These are phyloP conservation scores for Chironomus tentans DNA, from an alignment of 2,888 invertebrate genomes.

Conservation along the genomic window DNA sequence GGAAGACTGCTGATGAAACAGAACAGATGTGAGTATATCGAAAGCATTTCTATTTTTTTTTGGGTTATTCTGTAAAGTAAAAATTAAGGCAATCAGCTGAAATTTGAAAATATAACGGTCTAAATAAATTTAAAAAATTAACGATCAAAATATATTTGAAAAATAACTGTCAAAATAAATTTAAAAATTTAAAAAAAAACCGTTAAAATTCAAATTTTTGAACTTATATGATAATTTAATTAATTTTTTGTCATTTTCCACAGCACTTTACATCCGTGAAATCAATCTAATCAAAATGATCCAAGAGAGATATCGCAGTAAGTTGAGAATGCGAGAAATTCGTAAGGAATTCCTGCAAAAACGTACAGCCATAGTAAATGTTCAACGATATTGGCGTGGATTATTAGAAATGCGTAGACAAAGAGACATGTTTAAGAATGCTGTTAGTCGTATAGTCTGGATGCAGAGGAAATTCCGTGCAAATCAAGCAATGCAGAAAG, in stretches of 20 bases:
- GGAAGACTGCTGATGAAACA: slow-evolving; percentile 23
- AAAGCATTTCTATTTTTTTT: too few species aligned
- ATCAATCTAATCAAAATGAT: background rate
- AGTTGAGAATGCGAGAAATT: slow-evolving; percentile 31
- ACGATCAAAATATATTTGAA: too few species aligned
- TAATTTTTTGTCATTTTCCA: too few species aligned
- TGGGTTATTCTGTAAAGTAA: too few species aligned
- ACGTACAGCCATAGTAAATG: slow-evolving; percentile 32
- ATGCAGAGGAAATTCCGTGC: slow-evolving; percentile 34
- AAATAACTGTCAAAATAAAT: too few species aligned
- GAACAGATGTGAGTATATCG: background rate
- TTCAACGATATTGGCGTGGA: slow-evolving; percentile 41
- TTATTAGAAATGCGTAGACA: slow-evolving; percentile 27
- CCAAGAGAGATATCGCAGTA: slow-evolving; percentile 34
- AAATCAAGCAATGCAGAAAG: slow-evolving; percentile 36
- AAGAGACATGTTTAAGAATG: slow-evolving; percentile 29
- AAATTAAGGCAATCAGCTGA: too few species aligned
- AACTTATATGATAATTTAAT: too few species aligned
- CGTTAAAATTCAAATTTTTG: too few species aligned
- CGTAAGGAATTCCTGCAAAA: slow-evolving; percentile 34
- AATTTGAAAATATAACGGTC: too few species aligned
- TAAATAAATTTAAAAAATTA: too few species aligned
- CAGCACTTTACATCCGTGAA: too few species aligned
- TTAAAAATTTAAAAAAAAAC: too few species aligned
- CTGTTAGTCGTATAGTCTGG: slow-evolving; percentile 30